phyloP scores from a whole-genome alignment of 2,888 invertebrate species.

The Torymus aiolomorphi region DNA sequence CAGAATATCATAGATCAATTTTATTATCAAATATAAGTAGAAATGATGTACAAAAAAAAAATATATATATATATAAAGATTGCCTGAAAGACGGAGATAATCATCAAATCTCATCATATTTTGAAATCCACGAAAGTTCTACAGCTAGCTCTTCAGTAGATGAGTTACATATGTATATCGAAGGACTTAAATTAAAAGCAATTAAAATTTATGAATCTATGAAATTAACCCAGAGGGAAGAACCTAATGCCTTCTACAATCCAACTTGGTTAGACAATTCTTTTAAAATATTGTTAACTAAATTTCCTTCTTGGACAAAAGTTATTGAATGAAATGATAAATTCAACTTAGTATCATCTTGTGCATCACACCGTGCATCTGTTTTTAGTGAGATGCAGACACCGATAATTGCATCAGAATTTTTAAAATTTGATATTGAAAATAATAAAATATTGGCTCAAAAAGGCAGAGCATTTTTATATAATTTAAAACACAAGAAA shows the following conservation, averaged over 20 bases:
- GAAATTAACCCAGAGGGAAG: not conserved
- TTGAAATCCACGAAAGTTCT: not conserved
- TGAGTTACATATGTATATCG: not conserved
- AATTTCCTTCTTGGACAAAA: not conserved
- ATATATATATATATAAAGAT: not conserved
- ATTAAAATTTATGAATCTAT: not conserved
- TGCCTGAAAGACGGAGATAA: not conserved
- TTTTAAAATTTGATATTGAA: not conserved
- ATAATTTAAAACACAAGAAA: not conserved
- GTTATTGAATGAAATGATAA: not conserved
- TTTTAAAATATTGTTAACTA: not conserved
- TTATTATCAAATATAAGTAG: not conserved
- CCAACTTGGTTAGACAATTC: not conserved
- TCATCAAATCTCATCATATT: not conserved
- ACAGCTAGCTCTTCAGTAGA: not conserved
- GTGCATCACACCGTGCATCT: not conserved
- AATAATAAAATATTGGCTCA: not conserved
- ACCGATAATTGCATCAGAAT: not conserved
- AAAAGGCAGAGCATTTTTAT: not conserved
- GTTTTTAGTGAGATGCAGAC: not conserved
- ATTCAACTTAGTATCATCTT: not conserved
- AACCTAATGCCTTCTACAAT: not conserved
- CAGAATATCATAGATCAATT: not conserved
- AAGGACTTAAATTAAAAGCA: not conserved
- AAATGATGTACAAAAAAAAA: not conserved